phyloP scores from a whole-genome alignment of 1,140 invertebrate genomes.

The Rhagoletis pomonella region DNA sequence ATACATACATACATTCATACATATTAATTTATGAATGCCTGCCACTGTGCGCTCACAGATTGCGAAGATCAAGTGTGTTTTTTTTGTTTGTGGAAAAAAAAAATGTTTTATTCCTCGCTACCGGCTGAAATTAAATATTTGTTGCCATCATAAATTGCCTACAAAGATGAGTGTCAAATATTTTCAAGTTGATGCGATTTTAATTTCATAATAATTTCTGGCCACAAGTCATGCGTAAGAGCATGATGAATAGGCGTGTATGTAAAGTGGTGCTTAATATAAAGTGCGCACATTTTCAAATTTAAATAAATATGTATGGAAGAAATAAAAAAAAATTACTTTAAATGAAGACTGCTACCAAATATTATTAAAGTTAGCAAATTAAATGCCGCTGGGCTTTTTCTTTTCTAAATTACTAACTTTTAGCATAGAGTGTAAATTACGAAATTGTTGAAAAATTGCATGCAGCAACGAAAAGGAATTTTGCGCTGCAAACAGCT shows the following conservation, averaged over 20 bases:
- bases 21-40: constrained; percentile 11
- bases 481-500: too few relatives aligned
- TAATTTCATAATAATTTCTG: constrained; percentile 52
- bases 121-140: constrained; percentile 43
- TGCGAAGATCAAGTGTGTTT: not conserved
- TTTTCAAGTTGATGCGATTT: constrained; percentile 49
- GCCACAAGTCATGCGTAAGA: constrained; percentile 12
- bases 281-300: not conserved
- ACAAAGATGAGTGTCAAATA: constrained; percentile 47
- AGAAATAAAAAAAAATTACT: not conserved
- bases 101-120: not conserved
- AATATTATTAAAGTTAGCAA: not conserved
- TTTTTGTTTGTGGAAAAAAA: not conserved
- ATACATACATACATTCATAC: not conserved
- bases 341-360: not conserved
- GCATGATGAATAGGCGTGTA: constrained; percentile 37
- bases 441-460: not conserved
- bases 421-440: too few relatives aligned
- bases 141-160: constrained; percentile 40
- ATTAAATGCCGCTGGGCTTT: not conserved
- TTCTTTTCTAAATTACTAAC: not conserved
- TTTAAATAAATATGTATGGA: not conserved
- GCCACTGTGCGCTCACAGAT: not conserved
- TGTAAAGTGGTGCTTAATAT: not conserved
- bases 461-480: not conserved